A percentile compares a stretch with the other conserved stretches of the same genome.
Conservation (phyloP, 2,797 vertebrate species). For the Echeneis naucrates region DNA sequence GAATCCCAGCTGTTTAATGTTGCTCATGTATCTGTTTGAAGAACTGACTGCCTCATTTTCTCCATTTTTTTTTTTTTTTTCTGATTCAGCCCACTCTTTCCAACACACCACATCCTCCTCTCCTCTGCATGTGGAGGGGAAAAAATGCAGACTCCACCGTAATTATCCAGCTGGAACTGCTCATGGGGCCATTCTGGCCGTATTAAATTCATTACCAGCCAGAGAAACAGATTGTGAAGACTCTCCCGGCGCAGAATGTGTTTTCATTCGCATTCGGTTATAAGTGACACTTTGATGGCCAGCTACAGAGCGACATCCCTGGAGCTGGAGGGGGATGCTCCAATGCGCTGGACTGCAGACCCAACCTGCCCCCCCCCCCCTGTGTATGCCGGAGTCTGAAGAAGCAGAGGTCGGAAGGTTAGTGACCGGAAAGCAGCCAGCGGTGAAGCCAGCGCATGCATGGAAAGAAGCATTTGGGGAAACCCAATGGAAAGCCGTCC, state of each 20-base stretch:
- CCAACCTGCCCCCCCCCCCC: constrained; percentile 7
- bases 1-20: constrained; percentile 37
- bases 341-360: constrained; percentile 19
- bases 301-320: neutral
- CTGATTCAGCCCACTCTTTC: constrained; percentile 59
- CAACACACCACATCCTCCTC: constrained; percentile 72
- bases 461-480: constrained; percentile 30
- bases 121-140: constrained; percentile 59
- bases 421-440: constrained; percentile 35
- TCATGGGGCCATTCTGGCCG: constrained; percentile 56
- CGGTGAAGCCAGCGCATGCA: constrained; percentile 13
- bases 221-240: constrained; percentile 31
- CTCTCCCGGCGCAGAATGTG: neutral
- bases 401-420: constrained; percentile 40
- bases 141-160: constrained; percentile 67
- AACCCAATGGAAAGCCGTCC: constrained; percentile 36
- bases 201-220: constrained; percentile 62
- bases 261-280: constrained; percentile 28
- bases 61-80: constrained; percentile 66
- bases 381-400: constrained; percentile 1
- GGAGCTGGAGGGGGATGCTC: neutral
- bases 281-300: constrained; percentile 17
- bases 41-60: constrained; percentile 57
- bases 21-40: constrained; percentile 31
- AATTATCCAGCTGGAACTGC: constrained; percentile 73